Conservation (phyloP, 2,797 vertebrate species). For the Eulemur albifrons region DNA sequence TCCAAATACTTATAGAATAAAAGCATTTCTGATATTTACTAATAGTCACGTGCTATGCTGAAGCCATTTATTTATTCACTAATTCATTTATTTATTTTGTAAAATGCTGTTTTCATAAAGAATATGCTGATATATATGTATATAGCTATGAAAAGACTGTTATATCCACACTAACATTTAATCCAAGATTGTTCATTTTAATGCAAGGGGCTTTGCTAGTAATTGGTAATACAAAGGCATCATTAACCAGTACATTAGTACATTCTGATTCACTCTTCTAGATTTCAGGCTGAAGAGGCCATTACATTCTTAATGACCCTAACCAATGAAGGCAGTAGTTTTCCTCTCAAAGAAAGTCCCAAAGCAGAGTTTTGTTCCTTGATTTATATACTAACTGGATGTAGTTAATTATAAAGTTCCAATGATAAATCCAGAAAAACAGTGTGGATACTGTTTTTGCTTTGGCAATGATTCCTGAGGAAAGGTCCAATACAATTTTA, state of each 20-base stretch:
- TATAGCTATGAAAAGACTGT: neutral
- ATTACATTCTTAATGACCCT: constrained; percentile 83
- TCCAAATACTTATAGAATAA: neutral
- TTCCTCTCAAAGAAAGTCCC: constrained; percentile 76
- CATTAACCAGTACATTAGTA: constrained; percentile 81
- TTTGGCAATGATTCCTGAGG: neutral
- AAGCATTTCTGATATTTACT: neutral
- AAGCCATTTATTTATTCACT: neutral
- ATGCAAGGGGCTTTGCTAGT: constrained; percentile 62
- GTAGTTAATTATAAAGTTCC: constrained; percentile 69
- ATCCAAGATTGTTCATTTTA: constrained; percentile 65
- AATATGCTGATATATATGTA: neutral
- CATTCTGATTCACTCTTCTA: constrained; percentile 78
- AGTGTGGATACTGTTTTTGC: neutral
- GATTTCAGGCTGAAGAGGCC: constrained; percentile 81
- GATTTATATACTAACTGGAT: constrained; percentile 74
- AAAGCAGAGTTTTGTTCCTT: constrained; percentile 74
- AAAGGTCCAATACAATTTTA: neutral
- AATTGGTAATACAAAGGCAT: constrained; percentile 77
- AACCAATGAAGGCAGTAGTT: constrained; percentile 73
- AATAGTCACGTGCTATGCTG: neutral
- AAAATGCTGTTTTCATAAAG: neutral
- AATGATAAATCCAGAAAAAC: constrained; percentile 49
- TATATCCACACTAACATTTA: constrained; percentile 47
- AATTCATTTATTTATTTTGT: neutral